Percentiles rank a stretch among this genome's conserved stretches.
Evolutionary conservation across 2,888 invertebrate genomes (phyloP).

Genomic region (Luperina testacea): DNA sequence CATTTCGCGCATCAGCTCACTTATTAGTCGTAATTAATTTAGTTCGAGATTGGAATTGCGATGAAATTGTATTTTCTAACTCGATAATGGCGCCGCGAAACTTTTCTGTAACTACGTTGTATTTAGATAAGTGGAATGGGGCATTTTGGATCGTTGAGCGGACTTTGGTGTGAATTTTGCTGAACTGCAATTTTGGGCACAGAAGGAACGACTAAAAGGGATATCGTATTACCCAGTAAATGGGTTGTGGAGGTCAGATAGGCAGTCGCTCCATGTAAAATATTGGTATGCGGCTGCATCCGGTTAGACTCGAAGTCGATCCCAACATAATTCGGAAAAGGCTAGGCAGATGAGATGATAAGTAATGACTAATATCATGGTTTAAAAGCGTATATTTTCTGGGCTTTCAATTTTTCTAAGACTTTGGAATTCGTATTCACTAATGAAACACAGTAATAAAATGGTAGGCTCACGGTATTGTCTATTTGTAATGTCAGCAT

Average conservation of each 20-base stretch:
- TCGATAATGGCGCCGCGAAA: constrained; percentile 59
- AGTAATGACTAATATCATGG: not conserved
- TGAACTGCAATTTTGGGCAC: not conserved
- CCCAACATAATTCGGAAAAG: too few relatives aligned
- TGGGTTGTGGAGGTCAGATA: too few relatives aligned
- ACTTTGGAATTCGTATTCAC: not conserved
- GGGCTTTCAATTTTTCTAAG: not conserved
- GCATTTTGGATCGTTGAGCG: constrained; percentile 23
- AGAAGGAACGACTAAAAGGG: not conserved
- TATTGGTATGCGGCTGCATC: too few relatives aligned
- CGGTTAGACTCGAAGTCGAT: too few relatives aligned
- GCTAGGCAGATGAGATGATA: too few relatives aligned
- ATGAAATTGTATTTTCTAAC: constrained; percentile 61
- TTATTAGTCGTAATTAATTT: constrained; percentile 67
- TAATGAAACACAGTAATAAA: not conserved
- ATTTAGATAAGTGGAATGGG: constrained; percentile 48
- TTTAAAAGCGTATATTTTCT: not conserved
- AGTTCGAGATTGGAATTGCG: constrained; percentile 52
- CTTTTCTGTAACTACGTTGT: constrained; percentile 62
- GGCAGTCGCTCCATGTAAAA: too few relatives aligned
- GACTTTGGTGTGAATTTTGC: constrained; percentile 2
- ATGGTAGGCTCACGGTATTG: not conserved
- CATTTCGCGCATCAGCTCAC: constrained; percentile 10
- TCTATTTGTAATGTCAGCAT: not conserved
- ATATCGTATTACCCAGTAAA: too few relatives aligned